Conservation (phyloP, 2,888 invertebrate species). For the Acanthosepion lycidas region DNA sequence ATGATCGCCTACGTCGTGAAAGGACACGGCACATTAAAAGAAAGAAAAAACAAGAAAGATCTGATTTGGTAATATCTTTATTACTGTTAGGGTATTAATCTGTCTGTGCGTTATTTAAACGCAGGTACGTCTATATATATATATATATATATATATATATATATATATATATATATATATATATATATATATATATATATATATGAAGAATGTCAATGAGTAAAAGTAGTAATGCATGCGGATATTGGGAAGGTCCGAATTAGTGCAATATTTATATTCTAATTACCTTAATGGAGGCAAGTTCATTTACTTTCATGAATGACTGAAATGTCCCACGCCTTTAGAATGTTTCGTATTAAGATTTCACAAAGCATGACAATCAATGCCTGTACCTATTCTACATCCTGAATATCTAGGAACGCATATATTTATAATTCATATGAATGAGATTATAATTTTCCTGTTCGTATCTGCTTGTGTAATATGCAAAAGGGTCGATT, state of each 20-base stretch:
- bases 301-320: neutral
- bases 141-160: too few species aligned
- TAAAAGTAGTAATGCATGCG: neutral
- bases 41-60: too few species aligned
- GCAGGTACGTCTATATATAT: neutral
- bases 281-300: neutral
- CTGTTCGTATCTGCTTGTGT: neutral
- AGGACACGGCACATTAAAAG: too few species aligned
- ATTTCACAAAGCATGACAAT: too few species aligned
- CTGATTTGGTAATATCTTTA: too few species aligned
- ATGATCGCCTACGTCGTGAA: too few species aligned
- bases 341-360: too few species aligned
- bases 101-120: neutral
- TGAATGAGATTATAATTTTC: neutral
- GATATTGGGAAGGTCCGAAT: neutral
- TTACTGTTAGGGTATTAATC: too few species aligned
- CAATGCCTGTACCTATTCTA: neutral
- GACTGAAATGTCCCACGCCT: neutral
- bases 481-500: neutral
- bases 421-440: neutral
- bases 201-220: neutral
- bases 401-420: neutral
- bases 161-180: too few species aligned
- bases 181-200: neutral
- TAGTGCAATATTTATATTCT: neutral